Evolutionary conservation across 2,888 invertebrate species (phyloP).

Genomic region (Cordilura impudica): DNA sequence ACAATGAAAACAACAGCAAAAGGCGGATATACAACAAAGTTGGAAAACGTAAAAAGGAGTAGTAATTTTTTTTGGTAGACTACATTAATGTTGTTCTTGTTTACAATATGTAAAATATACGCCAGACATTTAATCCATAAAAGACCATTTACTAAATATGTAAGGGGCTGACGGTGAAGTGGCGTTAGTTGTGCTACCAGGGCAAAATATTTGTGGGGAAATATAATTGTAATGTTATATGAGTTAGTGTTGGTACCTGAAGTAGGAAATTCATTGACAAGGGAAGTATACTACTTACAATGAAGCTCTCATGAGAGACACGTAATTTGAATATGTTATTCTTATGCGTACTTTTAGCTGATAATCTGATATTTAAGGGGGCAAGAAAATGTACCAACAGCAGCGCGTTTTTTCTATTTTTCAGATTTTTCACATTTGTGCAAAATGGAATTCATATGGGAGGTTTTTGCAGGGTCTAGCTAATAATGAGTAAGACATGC

Average conservation of each 20-base stretch:
- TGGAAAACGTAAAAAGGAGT: background rate
- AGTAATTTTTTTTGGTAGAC: background rate
- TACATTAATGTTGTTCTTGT: background rate
- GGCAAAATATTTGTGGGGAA: background rate
- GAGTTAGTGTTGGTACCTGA: no score
- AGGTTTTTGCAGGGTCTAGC: no score
- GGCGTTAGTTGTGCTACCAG: background rate
- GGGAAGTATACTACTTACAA: background rate
- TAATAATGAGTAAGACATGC: no score
- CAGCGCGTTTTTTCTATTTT: no score
- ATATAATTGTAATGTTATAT: background rate
- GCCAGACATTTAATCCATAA: slow-evolving; percentile 71
- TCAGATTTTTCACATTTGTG: no score
- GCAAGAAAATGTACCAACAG: no score
- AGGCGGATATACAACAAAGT: slow-evolving; percentile 6
- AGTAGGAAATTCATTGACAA: background rate
- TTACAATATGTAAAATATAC: slow-evolving; percentile 33
- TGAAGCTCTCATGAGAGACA: no score
- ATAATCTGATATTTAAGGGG: no score
- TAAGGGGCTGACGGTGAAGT: background rate
- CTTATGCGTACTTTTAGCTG: no score
- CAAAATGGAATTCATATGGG: no score
- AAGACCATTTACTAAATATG: slow-evolving; percentile 69
- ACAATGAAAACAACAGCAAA: slow-evolving; percentile 21
- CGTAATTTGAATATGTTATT: no score